phyloP scores from a whole-genome alignment of 2,888 invertebrate genomes.

The Xestia xanthographa region DNA sequence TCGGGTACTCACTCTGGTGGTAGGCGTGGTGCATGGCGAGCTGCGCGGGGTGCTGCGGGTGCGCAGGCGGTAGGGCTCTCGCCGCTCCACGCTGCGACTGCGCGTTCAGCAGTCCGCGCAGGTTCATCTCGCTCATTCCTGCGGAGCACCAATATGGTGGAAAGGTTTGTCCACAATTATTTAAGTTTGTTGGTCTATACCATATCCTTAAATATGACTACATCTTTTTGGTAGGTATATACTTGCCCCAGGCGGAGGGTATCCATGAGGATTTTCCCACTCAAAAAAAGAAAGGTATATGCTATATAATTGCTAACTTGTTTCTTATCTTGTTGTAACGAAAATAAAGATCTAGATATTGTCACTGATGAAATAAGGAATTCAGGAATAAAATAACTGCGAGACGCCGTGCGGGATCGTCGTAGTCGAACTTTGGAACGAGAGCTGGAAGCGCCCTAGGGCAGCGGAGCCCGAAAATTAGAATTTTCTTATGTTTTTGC shows the following conservation, averaged over 20 bases:
- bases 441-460: neutral
- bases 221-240: too few relatives aligned
- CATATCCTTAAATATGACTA: too few relatives aligned
- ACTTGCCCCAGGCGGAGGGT: too few relatives aligned
- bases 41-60: constrained; percentile 65
- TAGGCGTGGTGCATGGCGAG: constrained; percentile 82
- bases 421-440: neutral
- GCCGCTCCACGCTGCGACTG: constrained; percentile 70
- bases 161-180: neutral
- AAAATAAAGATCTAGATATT: neutral
- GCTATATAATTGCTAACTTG: neutral
- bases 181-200: too few relatives aligned
- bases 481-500: too few relatives aligned
- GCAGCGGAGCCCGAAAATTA: too few relatives aligned
- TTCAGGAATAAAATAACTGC: neutral
- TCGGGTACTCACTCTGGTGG: constrained; percentile 81
- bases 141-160: constrained; percentile 3
- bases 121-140: constrained; percentile 88
- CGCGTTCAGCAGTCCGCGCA: constrained; percentile 87
- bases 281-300: too few relatives aligned
- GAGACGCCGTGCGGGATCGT: neutral
- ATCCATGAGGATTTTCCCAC: too few relatives aligned
- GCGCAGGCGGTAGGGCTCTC: constrained; percentile 58
- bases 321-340: neutral
- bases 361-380: neutral